Evolutionary conservation across 2,797 vertebrate genomes (phyloP).

Genomic region (Falco cherrug): DNA sequence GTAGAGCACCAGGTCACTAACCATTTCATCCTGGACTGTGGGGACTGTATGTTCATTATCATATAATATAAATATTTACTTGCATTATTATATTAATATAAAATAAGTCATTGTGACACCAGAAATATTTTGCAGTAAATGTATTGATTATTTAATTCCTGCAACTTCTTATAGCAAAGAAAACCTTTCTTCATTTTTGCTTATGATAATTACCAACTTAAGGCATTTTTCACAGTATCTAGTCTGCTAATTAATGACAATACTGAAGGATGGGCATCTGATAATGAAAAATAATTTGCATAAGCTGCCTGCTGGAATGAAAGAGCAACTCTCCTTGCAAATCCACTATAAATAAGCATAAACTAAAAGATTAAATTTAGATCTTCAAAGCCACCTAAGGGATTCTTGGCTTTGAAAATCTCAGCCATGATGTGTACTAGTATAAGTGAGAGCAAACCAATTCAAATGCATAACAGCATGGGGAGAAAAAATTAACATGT

Average conservation of each 20-base stretch:
- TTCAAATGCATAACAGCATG: not conserved
- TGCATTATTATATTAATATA: not conserved
- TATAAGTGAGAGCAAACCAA: constrained; percentile 8
- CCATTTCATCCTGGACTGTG: too few relatives aligned
- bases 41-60: too few relatives aligned
- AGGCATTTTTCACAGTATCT: not conserved
- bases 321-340: not conserved
- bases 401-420: not conserved
- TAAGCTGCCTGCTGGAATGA: constrained; percentile 8
- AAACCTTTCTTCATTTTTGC: not conserved
- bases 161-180: not conserved
- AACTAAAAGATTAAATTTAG: constrained; percentile 23
- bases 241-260: not conserved
- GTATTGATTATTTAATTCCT: not conserved
- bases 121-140: not conserved
- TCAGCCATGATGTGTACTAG: not conserved
- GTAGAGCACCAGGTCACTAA: too few relatives aligned
- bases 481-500: constrained; percentile 1
- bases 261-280: constrained; percentile 1
- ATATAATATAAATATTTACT: too few relatives aligned
- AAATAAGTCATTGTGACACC: not conserved
- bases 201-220: not conserved
- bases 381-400: constrained; percentile 16
- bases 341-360: not conserved
- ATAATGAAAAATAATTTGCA: constrained; percentile 30